Base-by-base conservation (phyloP, 2,888 invertebrate genomes). In the Drosophila crucigera region DNA sequence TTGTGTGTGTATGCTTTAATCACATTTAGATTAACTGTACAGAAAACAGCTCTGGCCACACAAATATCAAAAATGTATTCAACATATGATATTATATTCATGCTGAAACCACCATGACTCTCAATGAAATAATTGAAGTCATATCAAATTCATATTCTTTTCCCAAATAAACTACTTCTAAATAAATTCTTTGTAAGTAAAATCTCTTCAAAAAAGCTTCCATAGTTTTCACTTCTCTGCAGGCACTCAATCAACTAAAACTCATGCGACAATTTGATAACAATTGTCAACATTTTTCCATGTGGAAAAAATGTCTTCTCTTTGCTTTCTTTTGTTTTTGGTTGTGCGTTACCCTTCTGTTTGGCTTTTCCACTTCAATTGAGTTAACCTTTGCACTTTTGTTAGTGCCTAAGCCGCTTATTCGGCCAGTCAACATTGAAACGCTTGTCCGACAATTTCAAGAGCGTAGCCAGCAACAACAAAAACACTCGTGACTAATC, bases 401-500 rank as follows among this genome's bases (percentile, higher is more conserved):
- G 68, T 22, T 49, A 33, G 58, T 28, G 41, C 54, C 58, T 80
- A 84, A 80, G 82, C 84, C 47, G 84, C 82, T 78, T 80, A 73
- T 66, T 53, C 39, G 58, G 70, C 52, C 63, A 56, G 62, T 50
- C 80, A 69, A 60, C 73, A 60, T 73, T 71, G 73, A 67, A 68
- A 63, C 56, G 60, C 58, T 68, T 59, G 61, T 41, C 63, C 54
- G 78, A 68, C 65, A 71, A 49, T 71, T 75, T 72, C 68, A 78
- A 79, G 79, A 67, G 63, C 66, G 62, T 65, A 25, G 49, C 59
- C 37, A 59, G 47, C 53, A 68, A 52, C 64, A 37, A 39, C 60
- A 58, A 43, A 68, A 68, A 52, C 62, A 63, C 43, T 64, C 41
- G 74, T 84, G 84, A 86, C 77, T 86, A 84, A 85, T 84, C 77